These are phyloP conservation scores for Malurus splendens DNA, from an alignment of 2,797 vertebrate species.

Conservation along the genomic window DNA sequence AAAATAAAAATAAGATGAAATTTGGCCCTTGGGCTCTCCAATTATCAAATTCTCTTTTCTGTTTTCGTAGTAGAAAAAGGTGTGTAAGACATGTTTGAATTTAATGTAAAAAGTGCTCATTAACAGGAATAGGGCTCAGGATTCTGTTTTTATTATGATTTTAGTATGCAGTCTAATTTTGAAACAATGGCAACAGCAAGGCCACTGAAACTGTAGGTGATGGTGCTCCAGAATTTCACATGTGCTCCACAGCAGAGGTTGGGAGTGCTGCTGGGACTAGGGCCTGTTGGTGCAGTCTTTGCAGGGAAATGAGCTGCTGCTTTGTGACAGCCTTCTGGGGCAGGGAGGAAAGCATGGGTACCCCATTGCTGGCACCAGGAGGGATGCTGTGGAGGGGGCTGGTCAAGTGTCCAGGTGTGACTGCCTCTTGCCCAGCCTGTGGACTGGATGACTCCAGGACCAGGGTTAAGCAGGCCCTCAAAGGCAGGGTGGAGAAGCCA, in stretches of 20 bases:
- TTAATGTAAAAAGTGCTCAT: neutral
- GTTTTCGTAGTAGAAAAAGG: neutral
- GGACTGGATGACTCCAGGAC: neutral
- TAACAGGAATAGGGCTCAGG: neutral
- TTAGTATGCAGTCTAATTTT: neutral
- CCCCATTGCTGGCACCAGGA: neutral
- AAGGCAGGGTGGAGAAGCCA: neutral
- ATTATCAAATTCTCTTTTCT: neutral
- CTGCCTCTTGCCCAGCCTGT: neutral
- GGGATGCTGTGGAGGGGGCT: neutral
- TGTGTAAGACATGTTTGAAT: neutral
- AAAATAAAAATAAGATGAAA: neutral
- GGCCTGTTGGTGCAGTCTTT: neutral
- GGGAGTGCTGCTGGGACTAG: neutral
- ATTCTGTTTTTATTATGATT: neutral
- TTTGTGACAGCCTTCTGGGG: neutral
- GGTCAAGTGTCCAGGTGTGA: accelerated
- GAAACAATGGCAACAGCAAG: neutral
- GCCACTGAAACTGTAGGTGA: neutral
- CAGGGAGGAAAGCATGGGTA: neutral
- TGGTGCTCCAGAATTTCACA: neutral
- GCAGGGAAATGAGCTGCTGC: neutral
- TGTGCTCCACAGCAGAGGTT: neutral
- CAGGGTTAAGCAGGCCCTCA: neutral
- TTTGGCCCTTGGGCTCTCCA: neutral